A percentile compares a stretch with the other conserved stretches of the same genome.
These are phyloP conservation scores for Balearica regulorum DNA, from an alignment of 2,797 vertebrate genomes.

Conservation along the genomic window DNA sequence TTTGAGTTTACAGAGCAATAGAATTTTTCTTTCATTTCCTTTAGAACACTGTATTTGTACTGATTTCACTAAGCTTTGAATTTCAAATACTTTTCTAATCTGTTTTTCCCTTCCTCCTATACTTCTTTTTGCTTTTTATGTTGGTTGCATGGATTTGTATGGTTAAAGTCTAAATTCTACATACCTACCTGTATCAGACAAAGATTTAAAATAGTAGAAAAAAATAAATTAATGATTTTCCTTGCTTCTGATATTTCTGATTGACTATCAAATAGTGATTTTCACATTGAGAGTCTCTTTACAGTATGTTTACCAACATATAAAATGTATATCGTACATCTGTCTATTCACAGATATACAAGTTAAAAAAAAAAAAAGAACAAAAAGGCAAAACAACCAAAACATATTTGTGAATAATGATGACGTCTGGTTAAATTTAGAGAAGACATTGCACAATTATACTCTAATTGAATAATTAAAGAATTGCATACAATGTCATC, in stretches of 20 bases:
- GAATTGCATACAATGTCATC: neutral
- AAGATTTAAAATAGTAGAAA: neutral
- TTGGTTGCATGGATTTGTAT: neutral
- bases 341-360: neutral
- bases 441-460: neutral
- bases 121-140: neutral
- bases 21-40: neutral
- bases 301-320: neutral
- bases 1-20: neutral
- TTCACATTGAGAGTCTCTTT: neutral
- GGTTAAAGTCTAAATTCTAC: neutral
- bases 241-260: neutral
- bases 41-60: neutral
- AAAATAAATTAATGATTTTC: neutral
- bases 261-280: neutral
- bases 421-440: neutral
- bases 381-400: neutral
- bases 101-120: neutral
- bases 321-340: neutral
- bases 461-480: neutral
- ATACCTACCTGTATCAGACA: neutral
- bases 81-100: neutral
- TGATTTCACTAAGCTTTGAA: neutral
- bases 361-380: neutral
- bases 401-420: neutral